These are phyloP conservation scores for Choloepus hoffmanni DNA, from an alignment of 2,113 vertebrate genomes.

Conservation along the genomic window DNA sequence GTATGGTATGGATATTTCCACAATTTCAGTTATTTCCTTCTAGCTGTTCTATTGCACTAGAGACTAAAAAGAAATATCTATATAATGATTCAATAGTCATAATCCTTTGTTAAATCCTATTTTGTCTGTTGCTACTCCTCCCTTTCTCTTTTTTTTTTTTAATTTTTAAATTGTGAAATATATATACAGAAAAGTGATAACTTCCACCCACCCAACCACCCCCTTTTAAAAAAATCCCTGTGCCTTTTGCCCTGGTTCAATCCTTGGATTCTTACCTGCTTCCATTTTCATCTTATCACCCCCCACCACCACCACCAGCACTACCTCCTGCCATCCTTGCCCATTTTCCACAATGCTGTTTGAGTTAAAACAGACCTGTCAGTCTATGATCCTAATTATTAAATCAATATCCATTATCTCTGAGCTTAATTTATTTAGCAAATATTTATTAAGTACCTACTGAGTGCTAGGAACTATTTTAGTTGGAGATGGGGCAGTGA, in stretches of 20 bases:
- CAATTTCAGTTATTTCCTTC: too few species aligned
- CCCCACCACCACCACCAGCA: background rate
- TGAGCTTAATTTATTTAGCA: slow-evolving; percentile 5
- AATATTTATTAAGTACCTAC: background rate
- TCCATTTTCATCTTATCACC: background rate
- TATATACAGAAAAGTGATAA: too few species aligned
- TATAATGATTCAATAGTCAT: too few species aligned
- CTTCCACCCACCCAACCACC: too few species aligned
- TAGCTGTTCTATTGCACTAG: too few species aligned
- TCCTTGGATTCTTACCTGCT: background rate
- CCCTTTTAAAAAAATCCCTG: background rate
- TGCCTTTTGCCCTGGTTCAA: background rate
- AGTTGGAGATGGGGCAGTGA: background rate
- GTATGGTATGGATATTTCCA: too few species aligned
- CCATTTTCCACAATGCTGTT: background rate
- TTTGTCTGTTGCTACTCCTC: too few species aligned
- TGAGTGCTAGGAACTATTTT: background rate
- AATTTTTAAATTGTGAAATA: too few species aligned
- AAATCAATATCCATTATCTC: background rate
- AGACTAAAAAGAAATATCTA: too few species aligned
- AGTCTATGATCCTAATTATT: background rate
- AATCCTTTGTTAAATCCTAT: too few species aligned
- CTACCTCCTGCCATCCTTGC: background rate
- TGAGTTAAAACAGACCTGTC: slow-evolving; percentile 9
- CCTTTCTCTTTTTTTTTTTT: too few species aligned